Evolutionary conservation across 2,888 invertebrate species (phyloP), one percentile per base, ranked within the genome.

Genomic region (Cotesia congregata): DNA sequence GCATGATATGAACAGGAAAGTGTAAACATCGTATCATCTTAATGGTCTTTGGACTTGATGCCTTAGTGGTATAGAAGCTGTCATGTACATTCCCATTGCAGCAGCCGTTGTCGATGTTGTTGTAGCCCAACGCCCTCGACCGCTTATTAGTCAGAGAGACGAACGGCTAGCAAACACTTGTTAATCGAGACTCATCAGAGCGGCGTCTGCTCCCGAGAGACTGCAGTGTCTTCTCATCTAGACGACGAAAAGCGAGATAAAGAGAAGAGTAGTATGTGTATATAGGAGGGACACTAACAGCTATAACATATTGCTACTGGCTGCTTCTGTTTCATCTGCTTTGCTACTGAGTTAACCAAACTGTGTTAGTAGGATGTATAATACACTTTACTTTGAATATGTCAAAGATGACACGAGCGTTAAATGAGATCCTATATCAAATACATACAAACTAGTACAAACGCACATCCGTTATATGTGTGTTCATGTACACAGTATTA

Each of bases 81-180:
- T 50, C 50, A 3, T 50, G 9, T 50, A 50, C 50, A 50, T 50
- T 50, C 9, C 50, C 50, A 30, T 30, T 30, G 30, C 30, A 30
- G 30, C 30, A 30, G 30, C 30, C 72, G 40, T 72, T 12, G 65
- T 72, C 64, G 40, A 30, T 20, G 65, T 38, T 9, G 65, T 65
- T 65, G 30, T 65, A 65, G 30, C 65, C 30, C 30, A 65, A 39
- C 59, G 39, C 61, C 39, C 65, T 64, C 40, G 30, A 62, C 72
- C 40, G 72, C 72, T 72, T 72, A 72, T 72, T 72, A 72, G 72
- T 72, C 65, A 72, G 50, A 72, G 62, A 50, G 41, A 50, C 40
- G 50, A 41, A 72, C 72, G 65, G 64, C 9, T 72, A 41, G 72
- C 65, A 72, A 72, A 72, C 72, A 72, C 72, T 72, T 64, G 72